These are phyloP conservation scores for Parazoanthus atlanticus DNA, from an alignment of 92 coral and sea anemone species.

Conservation along the genomic window DNA sequence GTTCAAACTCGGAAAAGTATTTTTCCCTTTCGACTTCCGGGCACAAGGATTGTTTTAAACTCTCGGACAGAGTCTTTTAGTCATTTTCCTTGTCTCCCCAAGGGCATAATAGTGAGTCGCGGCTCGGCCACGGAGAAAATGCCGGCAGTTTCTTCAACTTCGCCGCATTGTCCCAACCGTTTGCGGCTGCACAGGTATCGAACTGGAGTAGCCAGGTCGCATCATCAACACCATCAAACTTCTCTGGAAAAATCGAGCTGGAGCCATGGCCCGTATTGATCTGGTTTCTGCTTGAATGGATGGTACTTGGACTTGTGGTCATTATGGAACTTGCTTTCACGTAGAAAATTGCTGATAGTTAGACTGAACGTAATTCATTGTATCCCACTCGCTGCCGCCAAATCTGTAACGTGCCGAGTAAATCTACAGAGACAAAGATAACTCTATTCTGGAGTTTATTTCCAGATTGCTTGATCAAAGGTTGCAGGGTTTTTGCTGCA, in stretches of 20 bases:
- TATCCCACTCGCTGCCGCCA: no score
- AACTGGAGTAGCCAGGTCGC: conserved; percentile 28
- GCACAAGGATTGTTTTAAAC: background rate
- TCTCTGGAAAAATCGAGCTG: conserved; percentile 24
- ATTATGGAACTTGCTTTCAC: no score
- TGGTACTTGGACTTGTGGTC: no score
- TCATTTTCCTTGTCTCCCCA: background rate
- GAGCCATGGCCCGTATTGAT: background rate
- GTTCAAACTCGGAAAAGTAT: conserved; percentile 29
- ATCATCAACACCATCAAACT: conserved; percentile 9
- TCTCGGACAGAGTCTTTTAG: background rate
- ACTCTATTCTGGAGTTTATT: no score
- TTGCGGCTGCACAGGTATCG: conserved; percentile 27
- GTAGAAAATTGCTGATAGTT: no score
- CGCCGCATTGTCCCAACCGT: conserved; percentile 9
- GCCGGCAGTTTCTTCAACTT: conserved; percentile 30
- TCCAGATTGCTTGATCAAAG: no score
- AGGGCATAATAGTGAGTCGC: conserved; percentile 20
- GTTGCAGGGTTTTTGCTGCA: no score
- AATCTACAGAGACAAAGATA: no score
- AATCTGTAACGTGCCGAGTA: no score
- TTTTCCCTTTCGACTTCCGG: background rate
- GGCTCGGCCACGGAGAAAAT: conserved; percentile 2
- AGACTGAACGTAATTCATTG: no score
- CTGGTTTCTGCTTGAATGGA: no score